These are phyloP conservation scores for Anagrus nilaparvatae DNA, from an alignment of 1,140 invertebrate species.

Conservation along the genomic window DNA sequence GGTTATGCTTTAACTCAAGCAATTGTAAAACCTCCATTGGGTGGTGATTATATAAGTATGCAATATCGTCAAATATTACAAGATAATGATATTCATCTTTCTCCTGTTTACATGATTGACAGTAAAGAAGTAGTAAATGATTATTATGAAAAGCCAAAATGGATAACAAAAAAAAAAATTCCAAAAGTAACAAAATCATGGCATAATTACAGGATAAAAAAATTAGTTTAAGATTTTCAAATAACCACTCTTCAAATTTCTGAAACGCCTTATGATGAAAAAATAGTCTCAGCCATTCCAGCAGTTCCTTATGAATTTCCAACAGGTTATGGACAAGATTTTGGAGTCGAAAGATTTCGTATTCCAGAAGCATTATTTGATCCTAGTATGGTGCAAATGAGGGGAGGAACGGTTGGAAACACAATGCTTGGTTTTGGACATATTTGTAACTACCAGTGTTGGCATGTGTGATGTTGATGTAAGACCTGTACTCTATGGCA, in stretches of 20 bases:
- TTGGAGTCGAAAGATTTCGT: conserved; percentile 67
- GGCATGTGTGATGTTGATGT: conserved; percentile 87
- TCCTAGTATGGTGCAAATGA: conserved; percentile 51
- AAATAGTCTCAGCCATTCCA: conserved; percentile 66
- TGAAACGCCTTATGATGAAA: conserved; percentile 67
- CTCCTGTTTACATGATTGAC: conserved; percentile 72
- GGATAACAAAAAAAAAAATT: conserved; percentile 60
- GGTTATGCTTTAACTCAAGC: conserved; percentile 77
- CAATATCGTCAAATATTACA: conserved; percentile 64
- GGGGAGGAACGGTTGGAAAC: conserved; percentile 48
- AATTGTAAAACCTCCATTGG: conserved; percentile 80
- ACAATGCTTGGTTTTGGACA: conserved; percentile 72
- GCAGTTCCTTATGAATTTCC: conserved; percentile 81
- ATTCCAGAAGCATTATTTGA: conserved; percentile 82
- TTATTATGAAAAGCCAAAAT: conserved; percentile 64
- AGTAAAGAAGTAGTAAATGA: conserved; percentile 72
- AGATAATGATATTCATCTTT: conserved; percentile 68
- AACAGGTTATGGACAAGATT: conserved; percentile 77
- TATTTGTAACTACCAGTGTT: conserved; percentile 74
- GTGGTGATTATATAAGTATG: conserved; percentile 75
- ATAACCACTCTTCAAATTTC: conserved; percentile 61
- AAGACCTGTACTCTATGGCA: conserved; percentile 72
- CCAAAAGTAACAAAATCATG: conserved; percentile 74
- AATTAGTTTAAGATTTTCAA: conserved; percentile 67
- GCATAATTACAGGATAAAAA: conserved; percentile 76